Evolutionary conservation across 1,140 invertebrate genomes (phyloP), one percentile per base, ranked within the genome.

Genomic region (Meteorus sp.): DNA sequence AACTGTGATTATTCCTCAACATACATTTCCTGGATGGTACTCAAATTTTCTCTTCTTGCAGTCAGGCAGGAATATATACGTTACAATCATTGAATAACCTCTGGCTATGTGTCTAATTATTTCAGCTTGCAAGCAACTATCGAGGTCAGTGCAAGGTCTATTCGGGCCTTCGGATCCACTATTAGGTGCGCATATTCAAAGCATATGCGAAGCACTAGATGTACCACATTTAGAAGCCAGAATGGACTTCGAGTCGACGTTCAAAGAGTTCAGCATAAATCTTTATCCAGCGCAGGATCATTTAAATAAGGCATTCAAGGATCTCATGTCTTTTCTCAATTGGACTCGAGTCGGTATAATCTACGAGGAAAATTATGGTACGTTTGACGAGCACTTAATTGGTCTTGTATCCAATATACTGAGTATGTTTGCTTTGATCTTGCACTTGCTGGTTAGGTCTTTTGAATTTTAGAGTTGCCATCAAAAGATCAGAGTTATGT

Each of bases 301-400:
- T 53, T 84, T 97, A 64, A 93, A 94, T 72, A 81, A 85, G 47
- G 93, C 94, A 0, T 93, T 94, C 76, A 85, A 87, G 55, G 94
- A 97, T 71, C 83, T 96, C 41, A 92, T 96, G 78, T 81, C 85
- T 19, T 94, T 92, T 72, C 84, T 95, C 25, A 95, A 95, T 74
- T 97, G 94, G 94, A 94, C 92, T 5, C 88, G 89, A 78, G 92
- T 96, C 63, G 94, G 93, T 0, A 91, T 98, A 60, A 87, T 98
- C 27, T 97, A 97, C 70, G 94, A 98, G 76, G 91, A 95, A 70
- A 88, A 91, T 74, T 88, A 89, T 65, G 89, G 90, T 91, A 74
- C 83, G 82, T 79, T 41, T 27, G 11, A 13, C 52, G 2, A 22
- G 13, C 44, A 20, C 33, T 41, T 2, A 22, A 31, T 29, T 48